Evolutionary conservation across 2,113 vertebrate genomes (phyloP), one percentile per base, ranked within the genome.

Genomic region (Antechinus stuartii): DNA sequence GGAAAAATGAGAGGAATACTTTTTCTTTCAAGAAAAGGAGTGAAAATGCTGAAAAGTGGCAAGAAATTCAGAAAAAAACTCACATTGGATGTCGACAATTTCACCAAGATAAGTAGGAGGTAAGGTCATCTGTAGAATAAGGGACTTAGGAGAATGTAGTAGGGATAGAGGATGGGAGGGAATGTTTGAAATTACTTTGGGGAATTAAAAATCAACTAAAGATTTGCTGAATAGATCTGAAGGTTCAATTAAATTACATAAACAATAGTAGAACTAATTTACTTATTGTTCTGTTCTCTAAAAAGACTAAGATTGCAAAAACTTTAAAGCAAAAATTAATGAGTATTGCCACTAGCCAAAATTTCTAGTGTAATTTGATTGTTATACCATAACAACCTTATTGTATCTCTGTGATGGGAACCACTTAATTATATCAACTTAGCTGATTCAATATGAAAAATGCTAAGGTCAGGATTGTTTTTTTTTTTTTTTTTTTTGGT

Each of bases 1-100:
- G 76, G 91, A 55, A 61, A 90, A 90, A 8, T 0, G 50, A 93
- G 90, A 94, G 42, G n/a, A 95, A 50, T 93, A 92, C 54, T 19
- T 93, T 61, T 76, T 92, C 54, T 91, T 50, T 47, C 54, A 42
- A 84, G 68, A 42, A 84, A 84, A 84, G 42, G 1, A 42, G 68
- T 22, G 19, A 84, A 42, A 19, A 22, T n/a, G 61, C n/a, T 42
- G 35, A 84, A 42, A 23, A 84, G 42, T 42, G 35, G n/a, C 68
- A 84, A 84, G n/a, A 84, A 42, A 84, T 42, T 22, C 50, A 10
- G 68, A 84, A n/a, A 19, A 19, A 1, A 84, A 84, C 19, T 84
- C 68, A 22, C 6, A 42, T 42, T 76, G 35, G n/a, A 84, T 23
- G 19, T 6, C 35, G 6, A 84, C 2, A 5, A 23, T 42, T 84